Evolutionary conservation across 2,797 vertebrate species (phyloP).

Genomic region (Halcyon chelicuti): DNA sequence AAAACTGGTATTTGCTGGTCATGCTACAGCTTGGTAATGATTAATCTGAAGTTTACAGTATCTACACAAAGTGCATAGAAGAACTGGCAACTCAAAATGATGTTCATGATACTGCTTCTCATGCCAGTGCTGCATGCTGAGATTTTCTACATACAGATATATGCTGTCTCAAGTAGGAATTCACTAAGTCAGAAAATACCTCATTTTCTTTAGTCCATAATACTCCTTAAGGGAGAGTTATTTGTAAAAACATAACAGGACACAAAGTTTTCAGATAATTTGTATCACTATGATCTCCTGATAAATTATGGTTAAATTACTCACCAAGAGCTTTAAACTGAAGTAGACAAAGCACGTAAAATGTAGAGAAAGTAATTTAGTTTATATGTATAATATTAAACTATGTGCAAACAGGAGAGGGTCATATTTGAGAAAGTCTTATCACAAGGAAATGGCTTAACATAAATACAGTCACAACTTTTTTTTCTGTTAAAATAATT

Average conservation of each 20-base stretch:
- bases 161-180: neutral
- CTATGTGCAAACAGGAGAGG: neutral
- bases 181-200: neutral
- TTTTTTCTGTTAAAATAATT: neutral
- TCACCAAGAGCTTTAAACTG: neutral
- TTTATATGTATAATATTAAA: neutral
- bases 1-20: slow-evolving; percentile 29
- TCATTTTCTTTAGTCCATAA: neutral
- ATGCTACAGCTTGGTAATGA: slow-evolving; percentile 54
- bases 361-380: neutral
- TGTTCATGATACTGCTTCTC: slow-evolving; percentile 53
- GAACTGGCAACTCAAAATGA: slow-evolving; percentile 45
- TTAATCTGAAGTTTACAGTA: slow-evolving; percentile 64
- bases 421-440: neutral
- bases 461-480: neutral
- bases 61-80: slow-evolving; percentile 50
- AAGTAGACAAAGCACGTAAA: neutral
- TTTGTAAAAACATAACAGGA: neutral
- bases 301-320: neutral
- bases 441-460: neutral
- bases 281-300: neutral
- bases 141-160: neutral
- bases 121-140: neutral
- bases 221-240: neutral
- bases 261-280: neutral